Base-by-base conservation (phyloP, 53 echinoderm and acorn worm genomes). In the Hippasteria phrygiana region DNA sequence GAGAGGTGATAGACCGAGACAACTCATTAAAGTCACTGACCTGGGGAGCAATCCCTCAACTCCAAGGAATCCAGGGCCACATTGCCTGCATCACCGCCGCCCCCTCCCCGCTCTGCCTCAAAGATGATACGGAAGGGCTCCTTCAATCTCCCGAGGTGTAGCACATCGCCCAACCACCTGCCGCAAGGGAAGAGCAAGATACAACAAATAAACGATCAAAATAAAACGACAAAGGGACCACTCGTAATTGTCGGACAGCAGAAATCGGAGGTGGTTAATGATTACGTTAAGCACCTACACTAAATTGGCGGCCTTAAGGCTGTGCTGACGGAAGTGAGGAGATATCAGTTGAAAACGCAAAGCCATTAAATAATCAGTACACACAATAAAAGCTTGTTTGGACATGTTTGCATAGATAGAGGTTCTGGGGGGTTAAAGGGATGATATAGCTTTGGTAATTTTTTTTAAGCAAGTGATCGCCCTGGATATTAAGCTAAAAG, bases 131-230 rank as follows among this genome's bases (percentile, higher is more conserved):
- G 88, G 67, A 92, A 92, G 12, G 92, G 55, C 13, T 89, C 76
- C 28, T 38, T 65, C 38, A 83, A 71, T 83, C 75, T 83, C 29
- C 92, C 92, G 22, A 92, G 50, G 14, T 32, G 26, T 16, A 92
- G 13, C 32, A 88, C 88, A 64, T 80, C 92, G 42, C 83, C 89
- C 22, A 66, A 42, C 92, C 92, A 92, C 64, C 92, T 92, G 92
- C 16, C 43, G 12, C 16, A 29, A 10, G 45, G 22, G 33, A 43
- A 89, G 50, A 89, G 80, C 24, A 17, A 83, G 37, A 51, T 11
- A 24, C n/a, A 50, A 17, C 9, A 26, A 48, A n/a, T n/a, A n/a
- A n/a, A n/a, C n/a, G n/a, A 66, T 4, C 13, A 28, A 16, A 54
- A 26, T 42, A 12, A 18, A 29, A 43, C 24, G 31, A 20, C 17